These are phyloP conservation scores for Tipula helvola DNA, from an alignment of 2,888 invertebrate genomes.

Conservation along the genomic window DNA sequence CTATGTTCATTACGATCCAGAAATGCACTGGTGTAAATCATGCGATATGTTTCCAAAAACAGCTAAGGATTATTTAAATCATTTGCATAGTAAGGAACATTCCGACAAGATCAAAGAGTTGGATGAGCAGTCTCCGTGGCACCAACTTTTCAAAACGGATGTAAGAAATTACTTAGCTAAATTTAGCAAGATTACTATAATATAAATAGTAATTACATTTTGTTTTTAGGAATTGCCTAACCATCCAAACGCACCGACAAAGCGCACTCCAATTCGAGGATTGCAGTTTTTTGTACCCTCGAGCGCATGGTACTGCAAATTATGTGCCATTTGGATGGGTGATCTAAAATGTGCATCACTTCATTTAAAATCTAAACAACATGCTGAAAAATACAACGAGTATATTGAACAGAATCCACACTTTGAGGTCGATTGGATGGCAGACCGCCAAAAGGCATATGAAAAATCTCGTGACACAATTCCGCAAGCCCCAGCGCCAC, in stretches of 20 bases:
- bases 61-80: constrained; percentile 73
- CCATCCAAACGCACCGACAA: constrained; percentile 56
- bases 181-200: neutral
- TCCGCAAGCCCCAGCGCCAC: constrained; percentile 28
- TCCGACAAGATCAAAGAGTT: constrained; percentile 34
- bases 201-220: neutral
- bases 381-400: constrained; percentile 66
- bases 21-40: constrained; percentile 80
- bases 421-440: constrained; percentile 79
- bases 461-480: constrained; percentile 29
- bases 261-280: constrained; percentile 73
- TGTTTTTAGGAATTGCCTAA: constrained; percentile 45
- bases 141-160: constrained; percentile 27
- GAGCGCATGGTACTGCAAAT: constrained; percentile 80
- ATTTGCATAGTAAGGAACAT: constrained; percentile 68
- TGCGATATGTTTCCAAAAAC: constrained; percentile 80
- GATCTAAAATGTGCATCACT: constrained; percentile 79
- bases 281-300: constrained; percentile 79
- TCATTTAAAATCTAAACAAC: constrained; percentile 66
- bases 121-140: constrained; percentile 29
- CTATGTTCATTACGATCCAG: constrained; percentile 77
- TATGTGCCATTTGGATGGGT: constrained; percentile 79
- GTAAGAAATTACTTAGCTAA: constrained; percentile 18
- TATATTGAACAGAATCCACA: constrained; percentile 75
- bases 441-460: constrained; percentile 61